phyloP scores from a whole-genome alignment of 1,140 invertebrate genomes.

The Diabrotica undecimpunctata region DNA sequence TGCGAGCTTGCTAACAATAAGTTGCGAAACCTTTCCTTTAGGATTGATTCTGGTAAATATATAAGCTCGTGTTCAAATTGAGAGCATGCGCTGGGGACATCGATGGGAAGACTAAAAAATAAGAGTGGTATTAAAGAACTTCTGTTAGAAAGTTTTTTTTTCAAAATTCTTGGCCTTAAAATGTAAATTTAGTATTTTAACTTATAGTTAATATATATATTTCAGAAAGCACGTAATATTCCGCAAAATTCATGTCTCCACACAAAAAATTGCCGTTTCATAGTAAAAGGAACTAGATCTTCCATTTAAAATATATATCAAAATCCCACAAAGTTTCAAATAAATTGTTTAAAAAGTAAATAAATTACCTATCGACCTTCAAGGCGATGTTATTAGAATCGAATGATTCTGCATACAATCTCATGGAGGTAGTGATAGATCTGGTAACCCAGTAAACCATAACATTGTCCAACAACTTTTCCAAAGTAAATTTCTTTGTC shows the following conservation, averaged over 20 bases:
- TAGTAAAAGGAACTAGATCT: no score
- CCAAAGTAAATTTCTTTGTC: constrained; percentile 58
- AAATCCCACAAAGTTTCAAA: no score
- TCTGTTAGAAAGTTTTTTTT: not conserved
- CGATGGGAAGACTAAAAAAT: constrained; percentile 56
- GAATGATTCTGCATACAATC: constrained; percentile 71
- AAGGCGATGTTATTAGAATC: constrained; percentile 39
- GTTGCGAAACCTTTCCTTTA: constrained; percentile 59
- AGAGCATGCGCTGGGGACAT: constrained; percentile 61
- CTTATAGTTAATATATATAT: no score
- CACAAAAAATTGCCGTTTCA: no score
- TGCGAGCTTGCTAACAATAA: constrained; percentile 60
- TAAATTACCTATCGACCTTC: constrained; percentile 52
- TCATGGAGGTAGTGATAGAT: constrained; percentile 70
- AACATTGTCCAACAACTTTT: constrained; percentile 81
- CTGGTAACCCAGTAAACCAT: constrained; percentile 85
- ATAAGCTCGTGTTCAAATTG: constrained; percentile 61
- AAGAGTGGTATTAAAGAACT: not conserved
- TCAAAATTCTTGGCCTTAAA: no score
- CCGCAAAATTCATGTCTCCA: no score
- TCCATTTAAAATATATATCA: no score
- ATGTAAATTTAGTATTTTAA: no score
- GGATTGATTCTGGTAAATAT: constrained; percentile 55
- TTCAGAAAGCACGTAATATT: no score
- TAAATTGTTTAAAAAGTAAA: not conserved